Conservation (phyloP, 2,113 vertebrate species). For the Dipodomys spectabilis region DNA sequence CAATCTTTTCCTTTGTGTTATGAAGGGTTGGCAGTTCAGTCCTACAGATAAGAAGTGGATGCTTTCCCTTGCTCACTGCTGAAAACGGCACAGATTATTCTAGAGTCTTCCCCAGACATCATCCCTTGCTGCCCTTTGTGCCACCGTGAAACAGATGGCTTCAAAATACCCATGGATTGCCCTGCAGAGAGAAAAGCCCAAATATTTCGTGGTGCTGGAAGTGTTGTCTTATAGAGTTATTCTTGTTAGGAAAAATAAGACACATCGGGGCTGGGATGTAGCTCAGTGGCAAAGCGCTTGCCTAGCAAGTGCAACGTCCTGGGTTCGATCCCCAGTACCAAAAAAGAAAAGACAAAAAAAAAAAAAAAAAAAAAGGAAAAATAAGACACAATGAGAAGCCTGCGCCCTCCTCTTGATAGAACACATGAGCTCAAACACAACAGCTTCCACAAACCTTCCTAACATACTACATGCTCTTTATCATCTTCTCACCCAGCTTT, state of each 20-base stretch:
- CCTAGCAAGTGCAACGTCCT: too few relatives aligned
- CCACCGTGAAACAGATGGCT: neutral
- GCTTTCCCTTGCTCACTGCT: too few relatives aligned
- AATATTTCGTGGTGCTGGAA: too few relatives aligned
- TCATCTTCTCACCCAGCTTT: neutral
- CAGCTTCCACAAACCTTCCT: neutral
- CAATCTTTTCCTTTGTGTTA: neutral
- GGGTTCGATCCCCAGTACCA: too few relatives aligned
- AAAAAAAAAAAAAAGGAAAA: constrained; percentile 15
- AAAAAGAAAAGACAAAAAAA: too few relatives aligned
- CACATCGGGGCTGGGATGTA: too few relatives aligned
- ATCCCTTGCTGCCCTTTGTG: neutral
- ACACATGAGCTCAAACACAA: neutral
- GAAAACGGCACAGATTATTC: neutral
- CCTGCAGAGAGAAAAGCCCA: too few relatives aligned
- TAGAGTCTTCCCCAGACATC: neutral
- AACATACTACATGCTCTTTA: neutral
- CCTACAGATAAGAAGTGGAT: neutral
- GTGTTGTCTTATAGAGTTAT: too few relatives aligned
- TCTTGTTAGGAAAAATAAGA: neutral
- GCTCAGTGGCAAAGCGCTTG: too few relatives aligned
- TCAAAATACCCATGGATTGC: too few relatives aligned
- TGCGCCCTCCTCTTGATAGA: neutral
- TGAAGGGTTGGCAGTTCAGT: neutral
- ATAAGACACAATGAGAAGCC: neutral